Conservation (phyloP, 2,113 vertebrate genomes). For the Grallaria varia region DNA sequence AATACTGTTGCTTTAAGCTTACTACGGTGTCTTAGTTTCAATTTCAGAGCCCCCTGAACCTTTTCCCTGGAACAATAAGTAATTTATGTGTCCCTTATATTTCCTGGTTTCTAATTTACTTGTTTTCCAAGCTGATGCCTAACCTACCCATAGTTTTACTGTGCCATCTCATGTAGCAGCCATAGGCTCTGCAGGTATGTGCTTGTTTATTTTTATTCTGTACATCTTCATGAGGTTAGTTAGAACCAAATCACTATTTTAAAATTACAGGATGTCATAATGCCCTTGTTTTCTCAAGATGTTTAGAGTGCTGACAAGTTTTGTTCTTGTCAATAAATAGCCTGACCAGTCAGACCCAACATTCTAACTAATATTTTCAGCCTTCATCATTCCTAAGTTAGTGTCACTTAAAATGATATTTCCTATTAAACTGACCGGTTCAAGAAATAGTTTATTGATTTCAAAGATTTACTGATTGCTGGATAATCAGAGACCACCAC, state of each 20-base stretch:
- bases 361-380: neutral
- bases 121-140: neutral
- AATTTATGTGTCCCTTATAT: neutral
- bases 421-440: neutral
- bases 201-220: neutral
- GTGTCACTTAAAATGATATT: neutral
- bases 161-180: neutral
- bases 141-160: neutral
- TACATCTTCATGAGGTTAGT: fast-evolving
- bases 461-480: neutral
- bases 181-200: neutral
- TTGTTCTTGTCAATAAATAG: neutral
- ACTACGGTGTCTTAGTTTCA: no score
- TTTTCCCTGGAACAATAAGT: no score
- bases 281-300: neutral
- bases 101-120: neutral
- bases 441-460: neutral
- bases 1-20: no score
- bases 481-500: neutral
- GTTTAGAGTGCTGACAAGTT: fast-evolving
- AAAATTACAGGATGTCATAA: neutral
- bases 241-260: neutral
- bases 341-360: neutral
- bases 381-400: neutral
- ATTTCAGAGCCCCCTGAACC: no score